Evolutionary conservation across 2,888 invertebrate genomes (phyloP).

Genomic region (Rotaria magnacalcarata): DNA sequence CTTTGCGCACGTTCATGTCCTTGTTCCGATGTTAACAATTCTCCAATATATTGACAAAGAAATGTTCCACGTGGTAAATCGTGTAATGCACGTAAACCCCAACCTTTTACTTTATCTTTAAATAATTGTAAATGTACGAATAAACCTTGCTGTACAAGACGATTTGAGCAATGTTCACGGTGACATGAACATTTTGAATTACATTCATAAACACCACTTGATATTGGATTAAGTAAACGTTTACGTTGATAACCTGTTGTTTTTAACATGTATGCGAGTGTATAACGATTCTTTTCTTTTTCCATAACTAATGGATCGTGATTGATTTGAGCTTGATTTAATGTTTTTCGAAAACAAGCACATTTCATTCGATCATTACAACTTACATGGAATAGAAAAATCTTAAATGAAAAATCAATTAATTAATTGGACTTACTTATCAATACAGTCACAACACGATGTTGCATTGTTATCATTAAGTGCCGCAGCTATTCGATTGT

Average conservation of each 20-base stretch:
- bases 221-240: not conserved
- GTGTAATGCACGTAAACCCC: conserved; percentile 89
- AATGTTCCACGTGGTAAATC: conserved; percentile 70
- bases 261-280: not conserved
- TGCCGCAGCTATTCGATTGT: not conserved
- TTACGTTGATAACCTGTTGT: not conserved
- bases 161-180: conserved; percentile 72
- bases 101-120: conserved; percentile 79
- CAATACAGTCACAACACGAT: conserved; percentile 15
- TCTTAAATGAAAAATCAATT: no score
- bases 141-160: conserved; percentile 88
- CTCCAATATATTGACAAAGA: conserved; percentile 3
- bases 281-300: not conserved
- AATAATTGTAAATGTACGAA: conserved; percentile 75
- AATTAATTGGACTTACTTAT: not conserved
- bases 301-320: not conserved
- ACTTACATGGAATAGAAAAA: conserved; percentile 39
- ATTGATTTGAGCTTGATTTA: conserved; percentile 66
- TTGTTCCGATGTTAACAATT: not conserved
- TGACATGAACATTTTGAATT: conserved; percentile 75
- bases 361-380: conserved; percentile 83
- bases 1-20: conserved; percentile 30
- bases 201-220: conserved; percentile 76
- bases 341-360: conserved; percentile 81
- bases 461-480: not conserved